These are phyloP conservation scores for Ailuropoda melanoleuca DNA, from an alignment of 2,113 vertebrate genomes.

Conservation along the genomic window DNA sequence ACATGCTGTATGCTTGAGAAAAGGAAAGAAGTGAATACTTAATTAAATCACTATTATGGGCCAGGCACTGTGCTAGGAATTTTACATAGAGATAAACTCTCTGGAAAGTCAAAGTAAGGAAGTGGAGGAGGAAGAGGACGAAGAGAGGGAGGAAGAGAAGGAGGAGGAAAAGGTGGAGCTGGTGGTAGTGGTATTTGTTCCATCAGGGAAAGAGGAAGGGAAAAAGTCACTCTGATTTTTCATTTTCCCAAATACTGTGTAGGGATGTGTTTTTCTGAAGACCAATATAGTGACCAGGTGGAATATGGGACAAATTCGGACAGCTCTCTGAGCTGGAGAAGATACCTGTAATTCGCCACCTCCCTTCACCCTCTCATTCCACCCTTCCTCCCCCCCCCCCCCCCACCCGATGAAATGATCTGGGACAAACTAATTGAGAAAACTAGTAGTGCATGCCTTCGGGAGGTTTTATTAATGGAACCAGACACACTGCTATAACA, in stretches of 20 bases:
- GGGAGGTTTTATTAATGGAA: constrained; percentile 82
- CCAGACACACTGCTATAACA: constrained; percentile 80
- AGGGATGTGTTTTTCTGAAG: background rate
- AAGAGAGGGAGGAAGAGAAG: background rate
- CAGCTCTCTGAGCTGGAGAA: constrained; percentile 42
- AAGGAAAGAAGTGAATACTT: background rate
- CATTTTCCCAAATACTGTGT: background rate
- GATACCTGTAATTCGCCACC: constrained; percentile 65
- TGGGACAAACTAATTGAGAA: constrained; percentile 83
- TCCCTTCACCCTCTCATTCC: constrained; percentile 59
- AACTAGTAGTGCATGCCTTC: constrained; percentile 81
- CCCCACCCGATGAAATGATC: constrained; percentile 78
- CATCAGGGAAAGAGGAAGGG: background rate
- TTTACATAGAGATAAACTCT: background rate
- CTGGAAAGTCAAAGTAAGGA: background rate
- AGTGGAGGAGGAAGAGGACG: background rate
- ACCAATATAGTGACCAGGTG: background rate
- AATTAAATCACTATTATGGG: background rate
- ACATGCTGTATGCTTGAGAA: background rate
- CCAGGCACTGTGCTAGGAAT: background rate
- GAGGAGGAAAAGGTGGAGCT: background rate
- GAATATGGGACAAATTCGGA: constrained; percentile 27
- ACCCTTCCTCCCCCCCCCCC: constrained; percentile 56
- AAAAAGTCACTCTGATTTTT: background rate
- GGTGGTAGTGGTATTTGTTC: background rate